Percentiles rank a stretch among this genome's conserved stretches.
These are phyloP conservation scores for Bemisia tabaci DNA, from an alignment of 1,140 invertebrate genomes.

Conservation along the genomic window DNA sequence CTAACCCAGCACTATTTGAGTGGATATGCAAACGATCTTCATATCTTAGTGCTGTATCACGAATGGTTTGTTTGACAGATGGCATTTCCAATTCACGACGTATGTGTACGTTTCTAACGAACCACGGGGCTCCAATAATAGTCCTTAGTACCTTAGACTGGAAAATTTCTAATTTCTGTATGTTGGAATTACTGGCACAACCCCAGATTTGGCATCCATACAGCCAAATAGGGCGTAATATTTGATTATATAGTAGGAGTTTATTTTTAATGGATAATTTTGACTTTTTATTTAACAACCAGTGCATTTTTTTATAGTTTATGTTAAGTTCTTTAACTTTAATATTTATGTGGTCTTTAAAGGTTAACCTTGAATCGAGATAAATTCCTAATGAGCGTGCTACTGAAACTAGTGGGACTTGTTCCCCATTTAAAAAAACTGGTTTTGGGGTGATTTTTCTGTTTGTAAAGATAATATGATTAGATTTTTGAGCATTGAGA, in stretches of 20 bases:
- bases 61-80: conserved; percentile 4
- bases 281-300: conserved; percentile 18
- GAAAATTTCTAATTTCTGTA: conserved; percentile 19
- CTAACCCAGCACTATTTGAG: too few relatives aligned
- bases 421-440: neutral
- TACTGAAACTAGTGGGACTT: neutral
- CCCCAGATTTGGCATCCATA: conserved; percentile 27
- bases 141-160: conserved; percentile 10
- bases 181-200: conserved; percentile 21
- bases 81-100: conserved; percentile 4
- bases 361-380: conserved; percentile 1
- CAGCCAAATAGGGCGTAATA: too few relatives aligned
- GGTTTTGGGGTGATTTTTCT: neutral
- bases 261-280: conserved; percentile 23
- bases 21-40: too few relatives aligned
- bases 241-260: conserved; percentile 27
- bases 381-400: conserved; percentile 4
- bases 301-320: conserved; percentile 11
- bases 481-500: neutral
- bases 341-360: conserved; percentile 1
- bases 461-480: neutral
- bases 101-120: neutral
- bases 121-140: conserved; percentile 4
- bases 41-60: too few relatives aligned
- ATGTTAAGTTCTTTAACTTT: neutral